Percentiles rank a stretch among this genome's conserved stretches.
These are phyloP conservation scores for Hucho hucho DNA, from an alignment of 2,113 vertebrate genomes.

Conservation along the genomic window DNA sequence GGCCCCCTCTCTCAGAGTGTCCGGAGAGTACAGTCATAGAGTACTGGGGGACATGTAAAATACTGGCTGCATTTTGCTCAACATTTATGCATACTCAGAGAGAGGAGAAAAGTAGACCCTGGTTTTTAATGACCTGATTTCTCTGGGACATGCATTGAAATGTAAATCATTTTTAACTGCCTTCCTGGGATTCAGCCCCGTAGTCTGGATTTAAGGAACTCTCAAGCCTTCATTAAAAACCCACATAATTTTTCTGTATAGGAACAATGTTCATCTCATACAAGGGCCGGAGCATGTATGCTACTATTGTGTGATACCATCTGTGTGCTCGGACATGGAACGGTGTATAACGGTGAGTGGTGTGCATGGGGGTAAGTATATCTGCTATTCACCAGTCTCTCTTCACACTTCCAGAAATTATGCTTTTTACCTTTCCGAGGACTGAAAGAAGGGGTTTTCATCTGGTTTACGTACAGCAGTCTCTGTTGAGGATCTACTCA, in stretches of 20 bases:
- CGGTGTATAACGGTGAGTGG: conserved; percentile 20
- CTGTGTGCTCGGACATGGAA: conserved; percentile 36
- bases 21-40: conserved; percentile 33
- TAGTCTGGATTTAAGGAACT: conserved; percentile 61
- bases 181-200: conserved; percentile 61
- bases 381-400: conserved; percentile 62
- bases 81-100: conserved; percentile 61
- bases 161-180: conserved; percentile 70
- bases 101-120: conserved; percentile 58
- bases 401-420: conserved; percentile 61
- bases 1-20: conserved; percentile 32
- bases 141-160: conserved; percentile 69
- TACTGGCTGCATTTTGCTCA: conserved; percentile 57
- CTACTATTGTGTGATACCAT: conserved; percentile 52
- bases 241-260: conserved; percentile 57
- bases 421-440: conserved; percentile 43
- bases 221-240: conserved; percentile 64
- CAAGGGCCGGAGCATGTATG: conserved; percentile 29
- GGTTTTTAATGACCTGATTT: conserved; percentile 69
- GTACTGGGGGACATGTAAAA: conserved; percentile 66
- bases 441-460: conserved; percentile 24
- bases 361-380: conserved; percentile 13
- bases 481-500: conserved; percentile 38
- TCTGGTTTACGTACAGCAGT: conserved; percentile 48
- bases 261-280: conserved; percentile 61